These are phyloP conservation scores for Myripristis murdjan DNA, from an alignment of 2,797 vertebrate species.

Conservation along the genomic window DNA sequence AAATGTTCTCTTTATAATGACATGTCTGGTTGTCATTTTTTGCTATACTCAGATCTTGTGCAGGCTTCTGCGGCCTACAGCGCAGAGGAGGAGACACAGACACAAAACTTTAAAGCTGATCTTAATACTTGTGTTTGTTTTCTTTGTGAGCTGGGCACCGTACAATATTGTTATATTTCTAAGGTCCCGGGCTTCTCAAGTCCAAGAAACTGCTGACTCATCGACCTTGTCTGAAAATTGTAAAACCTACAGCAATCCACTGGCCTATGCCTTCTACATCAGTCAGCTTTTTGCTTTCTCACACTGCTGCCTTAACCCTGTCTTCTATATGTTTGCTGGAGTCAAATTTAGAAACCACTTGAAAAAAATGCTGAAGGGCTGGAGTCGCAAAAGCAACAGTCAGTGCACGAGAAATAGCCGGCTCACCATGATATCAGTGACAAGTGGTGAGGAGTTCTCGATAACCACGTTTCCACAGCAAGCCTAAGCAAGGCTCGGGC, in stretches of 20 bases:
- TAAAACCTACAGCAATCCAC: not conserved
- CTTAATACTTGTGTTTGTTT: conserved; percentile 88
- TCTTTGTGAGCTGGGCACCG: conserved; percentile 94
- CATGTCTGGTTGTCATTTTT: conserved; percentile 85
- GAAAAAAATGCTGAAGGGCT: conserved; percentile 74
- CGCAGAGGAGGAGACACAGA: conserved; percentile 85
- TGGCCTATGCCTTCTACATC: conserved; percentile 81
- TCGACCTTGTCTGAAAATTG: conserved; percentile 59
- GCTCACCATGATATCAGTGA: conserved; percentile 65
- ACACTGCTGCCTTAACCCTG: conserved; percentile 95
- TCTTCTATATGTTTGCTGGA: conserved; percentile 94
- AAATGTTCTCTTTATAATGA: conserved; percentile 88
- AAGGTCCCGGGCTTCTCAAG: conserved; percentile 35
- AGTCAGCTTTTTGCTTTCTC: conserved; percentile 89
- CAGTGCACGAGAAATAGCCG: conserved; percentile 36
- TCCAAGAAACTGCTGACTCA: rapidly evolving
- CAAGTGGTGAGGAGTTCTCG: conserved; percentile 79
- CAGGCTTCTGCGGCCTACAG: conserved; percentile 84
- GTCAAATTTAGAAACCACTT: conserved; percentile 93
- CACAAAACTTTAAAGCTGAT: conserved; percentile 92
- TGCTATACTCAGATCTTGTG: conserved; percentile 91
- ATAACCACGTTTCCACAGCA: not conserved
- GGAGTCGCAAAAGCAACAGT: conserved; percentile 10
- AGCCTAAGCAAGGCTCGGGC: too few species aligned
- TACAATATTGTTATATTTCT: conserved; percentile 91